Percentiles rank a stretch among this genome's conserved stretches.
phyloP scores from a whole-genome alignment of 1,140 invertebrate species.

The Coptotermes formosanus region DNA sequence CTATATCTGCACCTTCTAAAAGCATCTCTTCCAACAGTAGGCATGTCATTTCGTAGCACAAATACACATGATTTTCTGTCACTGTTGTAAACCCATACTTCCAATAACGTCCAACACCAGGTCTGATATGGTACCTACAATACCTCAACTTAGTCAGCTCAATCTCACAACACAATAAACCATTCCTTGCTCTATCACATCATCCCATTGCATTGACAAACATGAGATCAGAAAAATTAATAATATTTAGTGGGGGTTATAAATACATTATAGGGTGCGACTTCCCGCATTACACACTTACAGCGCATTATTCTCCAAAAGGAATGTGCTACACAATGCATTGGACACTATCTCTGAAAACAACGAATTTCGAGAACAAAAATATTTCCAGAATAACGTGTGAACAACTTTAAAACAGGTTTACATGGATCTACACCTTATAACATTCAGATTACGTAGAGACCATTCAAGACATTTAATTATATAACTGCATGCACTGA shows the following conservation, averaged over 20 bases:
- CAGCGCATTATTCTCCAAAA: not conserved
- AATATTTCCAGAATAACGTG: not conserved
- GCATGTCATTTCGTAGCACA: not conserved
- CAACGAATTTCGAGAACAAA: not conserved
- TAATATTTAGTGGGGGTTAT: conserved; percentile 13
- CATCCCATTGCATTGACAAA: not conserved
- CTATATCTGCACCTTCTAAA: conserved; percentile 11
- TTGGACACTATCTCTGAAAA: not conserved
- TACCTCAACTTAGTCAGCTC: not conserved
- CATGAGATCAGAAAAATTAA: conserved; percentile 19
- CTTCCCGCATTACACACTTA: conserved; percentile 12
- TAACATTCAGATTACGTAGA: not conserved
- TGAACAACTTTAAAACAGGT: not conserved
- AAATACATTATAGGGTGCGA: not conserved
- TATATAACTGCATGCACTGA: not conserved
- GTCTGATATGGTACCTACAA: not conserved
- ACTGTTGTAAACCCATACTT: not conserved
- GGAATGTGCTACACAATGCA: conserved; percentile 2
- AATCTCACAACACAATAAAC: not conserved
- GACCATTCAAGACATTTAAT: conserved; percentile 18
- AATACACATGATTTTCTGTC: not conserved
- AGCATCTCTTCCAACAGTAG: conserved; percentile 5
- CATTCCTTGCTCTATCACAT: not conserved
- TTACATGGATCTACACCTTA: not conserved
- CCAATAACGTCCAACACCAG: too few species aligned